These are phyloP conservation scores for Drosophila punjabiensis DNA, from an alignment of 1,140 invertebrate genomes.

Conservation along the genomic window DNA sequence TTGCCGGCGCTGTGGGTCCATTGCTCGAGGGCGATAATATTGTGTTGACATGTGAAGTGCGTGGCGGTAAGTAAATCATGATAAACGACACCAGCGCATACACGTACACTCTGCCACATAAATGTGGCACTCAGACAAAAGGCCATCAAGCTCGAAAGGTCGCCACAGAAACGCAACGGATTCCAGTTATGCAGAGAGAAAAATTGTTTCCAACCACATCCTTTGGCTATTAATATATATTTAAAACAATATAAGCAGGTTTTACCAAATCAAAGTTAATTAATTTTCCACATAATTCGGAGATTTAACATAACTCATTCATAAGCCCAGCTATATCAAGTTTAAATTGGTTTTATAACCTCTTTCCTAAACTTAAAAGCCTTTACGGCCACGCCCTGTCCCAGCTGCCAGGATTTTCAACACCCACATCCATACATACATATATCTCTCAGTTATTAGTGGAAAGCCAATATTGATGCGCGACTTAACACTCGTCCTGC, in stretches of 20 bases:
- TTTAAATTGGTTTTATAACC: neutral
- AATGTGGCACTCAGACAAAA: constrained; percentile 82
- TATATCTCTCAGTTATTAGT: constrained; percentile 4
- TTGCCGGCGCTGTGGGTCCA: constrained; percentile 92
- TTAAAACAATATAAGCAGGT: neutral
- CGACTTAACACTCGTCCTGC: neutral
- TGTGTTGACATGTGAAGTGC: constrained; percentile 94
- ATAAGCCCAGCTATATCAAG: too few species aligned
- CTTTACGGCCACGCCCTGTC: constrained; percentile 3
- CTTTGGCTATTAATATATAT: neutral
- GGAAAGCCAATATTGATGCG: constrained; percentile 5
- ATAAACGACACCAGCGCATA: constrained; percentile 77
- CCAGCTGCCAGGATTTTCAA: neutral
- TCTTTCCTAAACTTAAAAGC: neutral
- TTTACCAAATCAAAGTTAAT: neutral
- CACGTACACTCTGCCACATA: constrained; percentile 66
- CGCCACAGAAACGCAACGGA: constrained; percentile 67
- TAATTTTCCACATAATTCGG: neutral
- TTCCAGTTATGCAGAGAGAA: constrained; percentile 13
- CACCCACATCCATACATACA: neutral
- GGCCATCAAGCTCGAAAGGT: constrained; percentile 71
- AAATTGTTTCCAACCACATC: neutral
- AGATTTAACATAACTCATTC: neutral
- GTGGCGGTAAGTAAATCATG: constrained; percentile 91
- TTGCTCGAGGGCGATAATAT: constrained; percentile 93